Evolutionary conservation across 2,888 invertebrate species (phyloP).

Genomic region (Hydriomena furcata): DNA sequence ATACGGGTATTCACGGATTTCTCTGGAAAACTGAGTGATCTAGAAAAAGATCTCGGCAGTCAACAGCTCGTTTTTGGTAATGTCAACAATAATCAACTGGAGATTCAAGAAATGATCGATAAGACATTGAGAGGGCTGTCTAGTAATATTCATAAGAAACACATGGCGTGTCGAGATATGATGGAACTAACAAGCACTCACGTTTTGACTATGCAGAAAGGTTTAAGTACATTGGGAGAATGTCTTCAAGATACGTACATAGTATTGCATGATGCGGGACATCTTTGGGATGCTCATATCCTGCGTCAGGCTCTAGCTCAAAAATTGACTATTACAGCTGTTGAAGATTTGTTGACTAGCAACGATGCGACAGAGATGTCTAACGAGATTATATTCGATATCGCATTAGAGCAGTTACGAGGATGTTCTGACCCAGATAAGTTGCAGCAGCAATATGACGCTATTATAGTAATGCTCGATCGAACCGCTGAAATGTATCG

Average conservation of each 20-base stretch:
- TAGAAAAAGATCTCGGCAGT: constrained; percentile 47
- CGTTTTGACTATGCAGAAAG: constrained; percentile 52
- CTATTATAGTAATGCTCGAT: constrained; percentile 47
- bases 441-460: constrained; percentile 50
- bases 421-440: constrained; percentile 57
- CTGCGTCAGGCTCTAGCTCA: constrained; percentile 61
- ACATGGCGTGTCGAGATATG: constrained; percentile 28
- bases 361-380: constrained; percentile 60
- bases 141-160: constrained; percentile 28
- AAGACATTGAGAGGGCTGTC: constrained; percentile 41
- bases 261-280: constrained; percentile 60
- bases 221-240: constrained; percentile 55
- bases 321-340: constrained; percentile 63
- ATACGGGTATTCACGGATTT: constrained; percentile 50
- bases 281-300: constrained; percentile 69
- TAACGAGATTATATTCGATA: constrained; percentile 59
- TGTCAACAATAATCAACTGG: constrained; percentile 27
- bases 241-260: constrained; percentile 58
- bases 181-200: constrained; percentile 43
- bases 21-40: constrained; percentile 46
- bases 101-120: constrained; percentile 47
- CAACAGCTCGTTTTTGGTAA: constrained; percentile 29
- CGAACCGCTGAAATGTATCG: constrained; percentile 52
- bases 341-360: constrained; percentile 65
- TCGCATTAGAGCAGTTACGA: constrained; percentile 61